Conservation (phyloP, 2,888 invertebrate genomes). For the Notocelia uddmanniana region DNA sequence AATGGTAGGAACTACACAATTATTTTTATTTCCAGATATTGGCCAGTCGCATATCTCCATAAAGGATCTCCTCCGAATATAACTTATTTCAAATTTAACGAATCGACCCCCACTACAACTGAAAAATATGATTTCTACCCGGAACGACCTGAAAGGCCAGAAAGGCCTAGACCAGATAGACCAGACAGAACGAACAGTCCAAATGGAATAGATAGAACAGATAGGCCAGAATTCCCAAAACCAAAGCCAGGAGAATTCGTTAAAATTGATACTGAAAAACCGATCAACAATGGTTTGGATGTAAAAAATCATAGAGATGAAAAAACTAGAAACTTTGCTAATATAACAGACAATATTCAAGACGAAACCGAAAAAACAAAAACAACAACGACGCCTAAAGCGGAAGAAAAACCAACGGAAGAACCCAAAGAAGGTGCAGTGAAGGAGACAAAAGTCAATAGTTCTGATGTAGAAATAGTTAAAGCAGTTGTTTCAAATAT, state of each 20-base stretch:
- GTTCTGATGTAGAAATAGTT: slow-evolving; percentile 59
- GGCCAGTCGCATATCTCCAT: slow-evolving; percentile 94
- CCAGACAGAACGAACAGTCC: slow-evolving; percentile 43
- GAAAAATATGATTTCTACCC: slow-evolving; percentile 47
- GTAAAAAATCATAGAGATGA: slow-evolving; percentile 64
- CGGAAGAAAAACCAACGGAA: slow-evolving; percentile 50
- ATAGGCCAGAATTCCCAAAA: slow-evolving; percentile 31
- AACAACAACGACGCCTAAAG: slow-evolving; percentile 51
- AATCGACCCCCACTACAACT: slow-evolving; percentile 57
- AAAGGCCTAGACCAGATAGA: slow-evolving; percentile 23
- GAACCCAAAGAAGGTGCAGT: slow-evolving; percentile 50
- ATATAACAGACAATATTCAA: slow-evolving; percentile 58
- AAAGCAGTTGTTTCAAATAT: slow-evolving; percentile 57
- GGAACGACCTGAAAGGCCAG: slow-evolving; percentile 23
- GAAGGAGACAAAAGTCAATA: slow-evolving; percentile 53
- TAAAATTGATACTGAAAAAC: slow-evolving; percentile 46
- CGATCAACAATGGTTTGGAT: slow-evolving; percentile 52
- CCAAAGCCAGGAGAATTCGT: slow-evolving; percentile 48
- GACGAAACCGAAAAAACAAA: slow-evolving; percentile 52
- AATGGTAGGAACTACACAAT: too few relatives aligned
- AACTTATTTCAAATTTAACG: slow-evolving; percentile 82
- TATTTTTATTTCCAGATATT: slow-evolving; percentile 77
- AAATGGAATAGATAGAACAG: slow-evolving; percentile 20
- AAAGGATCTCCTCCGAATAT: slow-evolving; percentile 92
- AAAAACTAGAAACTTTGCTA: slow-evolving; percentile 67